Conservation (phyloP, 2,888 invertebrate species). For the Dynastes grantii region DNA sequence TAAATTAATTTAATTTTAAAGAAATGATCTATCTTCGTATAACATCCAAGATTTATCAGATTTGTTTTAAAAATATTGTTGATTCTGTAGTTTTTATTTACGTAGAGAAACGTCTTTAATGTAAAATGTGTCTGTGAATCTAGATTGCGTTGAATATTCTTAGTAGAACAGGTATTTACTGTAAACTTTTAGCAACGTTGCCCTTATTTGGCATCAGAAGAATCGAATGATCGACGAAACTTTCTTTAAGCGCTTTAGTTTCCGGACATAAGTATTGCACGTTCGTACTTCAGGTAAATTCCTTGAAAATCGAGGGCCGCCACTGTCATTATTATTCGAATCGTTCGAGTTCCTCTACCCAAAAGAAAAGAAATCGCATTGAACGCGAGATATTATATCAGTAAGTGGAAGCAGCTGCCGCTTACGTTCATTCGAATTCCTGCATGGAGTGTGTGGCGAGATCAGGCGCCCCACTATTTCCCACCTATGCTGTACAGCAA, state of each 20-base stretch:
- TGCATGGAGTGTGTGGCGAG: neutral
- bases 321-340: conserved; percentile 28
- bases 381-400: conserved; percentile 33
- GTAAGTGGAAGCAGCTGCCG: conserved; percentile 34
- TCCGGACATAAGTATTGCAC: conserved; percentile 15
- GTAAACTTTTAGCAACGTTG: too few relatives aligned
- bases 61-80: too few relatives aligned
- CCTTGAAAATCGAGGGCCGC: conserved; percentile 5
- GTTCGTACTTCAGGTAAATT: conserved; percentile 17
- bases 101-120: too few relatives aligned
- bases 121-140: too few relatives aligned
- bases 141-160: too few relatives aligned
- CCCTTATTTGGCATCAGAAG: neutral
- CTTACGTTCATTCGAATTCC: conserved; percentile 10
- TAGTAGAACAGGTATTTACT: too few relatives aligned
- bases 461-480: conserved; percentile 47
- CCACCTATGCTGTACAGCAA: conserved; percentile 40
- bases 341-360: conserved; percentile 23
- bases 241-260: conserved; percentile 1
- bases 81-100: too few relatives aligned
- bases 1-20: too few relatives aligned
- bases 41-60: too few relatives aligned
- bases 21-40: too few relatives aligned
- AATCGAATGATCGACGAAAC: neutral
- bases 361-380: conserved; percentile 21